Conservation (phyloP, 2,888 invertebrate genomes). For the Nymphalis urticae region DNA sequence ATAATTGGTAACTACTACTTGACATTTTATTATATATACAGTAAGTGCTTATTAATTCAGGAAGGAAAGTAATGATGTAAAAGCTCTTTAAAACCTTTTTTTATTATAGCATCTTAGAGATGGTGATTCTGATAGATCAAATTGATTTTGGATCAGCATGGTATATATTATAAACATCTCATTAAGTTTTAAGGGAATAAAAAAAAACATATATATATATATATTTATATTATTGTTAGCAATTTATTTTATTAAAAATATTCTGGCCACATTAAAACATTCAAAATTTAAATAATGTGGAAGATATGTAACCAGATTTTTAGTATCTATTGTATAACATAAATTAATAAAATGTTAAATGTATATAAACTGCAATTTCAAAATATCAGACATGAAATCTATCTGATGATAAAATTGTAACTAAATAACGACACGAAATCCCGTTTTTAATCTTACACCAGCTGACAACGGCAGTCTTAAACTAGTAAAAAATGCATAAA, state of each 20-base stretch:
- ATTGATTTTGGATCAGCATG: too few relatives aligned
- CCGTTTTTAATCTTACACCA: not conserved
- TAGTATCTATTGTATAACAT: slow-evolving; percentile 14
- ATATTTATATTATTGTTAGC: slow-evolving; percentile 7
- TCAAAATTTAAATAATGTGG: slow-evolving; percentile 31
- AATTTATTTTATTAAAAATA: slow-evolving; percentile 28
- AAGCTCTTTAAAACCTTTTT: too few relatives aligned
- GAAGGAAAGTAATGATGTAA: too few relatives aligned
- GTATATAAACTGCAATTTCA: slow-evolving; percentile 11
- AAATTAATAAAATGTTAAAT: slow-evolving; percentile 13
- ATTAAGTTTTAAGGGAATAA: not conserved
- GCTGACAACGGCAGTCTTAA: not conserved
- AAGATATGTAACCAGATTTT: slow-evolving; percentile 26
- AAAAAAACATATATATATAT: not conserved
- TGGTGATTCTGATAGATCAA: too few relatives aligned
- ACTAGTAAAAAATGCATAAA: slow-evolving; percentile 13
- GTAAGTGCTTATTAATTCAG: too few relatives aligned
- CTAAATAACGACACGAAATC: not conserved
- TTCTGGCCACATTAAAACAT: slow-evolving; percentile 22
- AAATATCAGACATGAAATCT: not conserved
- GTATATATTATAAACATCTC: too few relatives aligned
- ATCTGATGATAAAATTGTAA: not conserved
- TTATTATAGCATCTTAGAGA: too few relatives aligned
- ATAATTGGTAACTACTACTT: too few relatives aligned
- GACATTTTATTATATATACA: too few relatives aligned